phyloP scores from a whole-genome alignment of 2,888 invertebrate genomes.

The Gymnosoma rotundatum region DNA sequence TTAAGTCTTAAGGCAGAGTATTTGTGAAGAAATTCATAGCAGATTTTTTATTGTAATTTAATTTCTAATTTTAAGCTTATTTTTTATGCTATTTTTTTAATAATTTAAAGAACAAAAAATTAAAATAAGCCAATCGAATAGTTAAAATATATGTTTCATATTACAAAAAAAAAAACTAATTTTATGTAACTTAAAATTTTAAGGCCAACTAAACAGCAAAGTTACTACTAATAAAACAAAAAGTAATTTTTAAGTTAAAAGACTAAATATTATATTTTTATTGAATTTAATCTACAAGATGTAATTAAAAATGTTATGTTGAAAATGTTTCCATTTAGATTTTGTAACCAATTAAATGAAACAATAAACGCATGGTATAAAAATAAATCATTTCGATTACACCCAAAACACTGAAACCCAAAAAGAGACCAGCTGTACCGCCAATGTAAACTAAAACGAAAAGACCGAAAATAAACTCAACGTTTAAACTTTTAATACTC shows the following conservation, averaged over 20 bases:
- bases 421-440: slow-evolving; percentile 90
- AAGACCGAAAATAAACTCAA: slow-evolving; percentile 69
- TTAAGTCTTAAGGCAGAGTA: slow-evolving; percentile 22
- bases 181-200: slow-evolving; percentile 45
- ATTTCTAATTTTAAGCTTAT: slow-evolving; percentile 62
- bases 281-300: not conserved
- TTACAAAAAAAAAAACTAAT: slow-evolving; percentile 4
- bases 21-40: slow-evolving; percentile 23
- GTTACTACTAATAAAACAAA: slow-evolving; percentile 64
- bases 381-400: slow-evolving; percentile 90
- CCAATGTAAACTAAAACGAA: slow-evolving; percentile 87
- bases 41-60: slow-evolving; percentile 54
- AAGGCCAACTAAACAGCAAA: slow-evolving; percentile 47
- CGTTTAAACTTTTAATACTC: not conserved
- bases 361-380: slow-evolving; percentile 86
- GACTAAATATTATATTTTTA: not conserved
- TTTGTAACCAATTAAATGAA: slow-evolving; percentile 82
- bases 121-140: slow-evolving; percentile 51
- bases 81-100: slow-evolving; percentile 53
- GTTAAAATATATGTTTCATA: slow-evolving; percentile 37
- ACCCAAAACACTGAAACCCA: slow-evolving; percentile 90
- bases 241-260: slow-evolving; percentile 10
- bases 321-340: slow-evolving; percentile 14
- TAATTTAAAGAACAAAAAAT: slow-evolving; percentile 59
- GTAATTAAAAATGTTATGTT: not conserved